phyloP scores from a whole-genome alignment of 2,888 invertebrate genomes.

The Eupelmus urozonus region DNA sequence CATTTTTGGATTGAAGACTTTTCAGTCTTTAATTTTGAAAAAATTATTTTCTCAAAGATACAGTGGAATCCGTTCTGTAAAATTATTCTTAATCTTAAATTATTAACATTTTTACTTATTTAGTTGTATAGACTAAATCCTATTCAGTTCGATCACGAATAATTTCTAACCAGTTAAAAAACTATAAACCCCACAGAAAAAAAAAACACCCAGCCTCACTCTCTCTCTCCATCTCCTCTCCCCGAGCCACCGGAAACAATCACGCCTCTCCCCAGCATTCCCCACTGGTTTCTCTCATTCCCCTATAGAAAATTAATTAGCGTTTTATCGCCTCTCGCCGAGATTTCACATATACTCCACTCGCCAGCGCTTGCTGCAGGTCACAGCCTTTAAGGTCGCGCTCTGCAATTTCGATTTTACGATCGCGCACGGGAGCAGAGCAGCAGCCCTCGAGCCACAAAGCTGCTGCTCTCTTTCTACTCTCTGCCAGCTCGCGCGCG shows the following conservation, averaged over 20 bases:
- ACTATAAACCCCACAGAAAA: background rate
- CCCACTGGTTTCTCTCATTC: constrained; percentile 15
- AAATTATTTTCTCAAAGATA: no score
- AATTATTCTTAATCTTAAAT: no score
- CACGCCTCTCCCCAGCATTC: constrained; percentile 29
- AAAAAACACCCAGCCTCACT: background rate
- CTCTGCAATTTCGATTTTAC: constrained; percentile 37
- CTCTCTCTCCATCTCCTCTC: background rate
- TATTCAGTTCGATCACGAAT: no score
- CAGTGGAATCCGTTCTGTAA: no score
- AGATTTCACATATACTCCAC: background rate
- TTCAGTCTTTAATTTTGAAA: no score
- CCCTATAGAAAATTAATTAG: constrained; percentile 52
- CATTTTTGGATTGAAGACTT: no score
- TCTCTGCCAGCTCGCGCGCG: no score
- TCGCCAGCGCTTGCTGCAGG: no score
- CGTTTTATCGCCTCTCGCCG: constrained; percentile 55
- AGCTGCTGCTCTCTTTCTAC: background rate
- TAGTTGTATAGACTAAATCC: no score
- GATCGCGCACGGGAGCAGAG: constrained; percentile 27
- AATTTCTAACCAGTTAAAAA: no score
- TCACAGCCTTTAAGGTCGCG: background rate
- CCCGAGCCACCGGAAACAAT: constrained; percentile 43
- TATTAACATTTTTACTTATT: no score
- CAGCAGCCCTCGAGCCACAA: no score